A percentile compares a stretch with the other conserved stretches of the same genome.
phyloP scores from a whole-genome alignment of 2,113 vertebrate species.

The Gambusia holbrooki region DNA sequence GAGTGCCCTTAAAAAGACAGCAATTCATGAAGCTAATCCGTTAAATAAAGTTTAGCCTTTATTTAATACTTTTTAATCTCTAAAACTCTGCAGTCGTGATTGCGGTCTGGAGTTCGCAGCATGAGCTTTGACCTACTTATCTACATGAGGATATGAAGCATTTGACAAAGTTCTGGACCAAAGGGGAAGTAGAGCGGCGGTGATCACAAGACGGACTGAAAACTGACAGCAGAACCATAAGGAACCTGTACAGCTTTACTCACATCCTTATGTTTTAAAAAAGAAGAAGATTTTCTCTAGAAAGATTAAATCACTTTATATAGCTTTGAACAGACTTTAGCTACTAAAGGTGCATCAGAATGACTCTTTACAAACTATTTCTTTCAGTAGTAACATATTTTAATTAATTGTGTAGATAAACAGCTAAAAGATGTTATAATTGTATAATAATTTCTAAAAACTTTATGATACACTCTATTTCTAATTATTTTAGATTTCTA shows the following conservation, averaged over 20 bases:
- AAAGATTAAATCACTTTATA: too few species aligned
- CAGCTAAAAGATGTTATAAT: too few species aligned
- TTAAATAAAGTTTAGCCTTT: background rate
- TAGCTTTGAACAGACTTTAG: too few species aligned
- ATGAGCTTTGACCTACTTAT: conserved; percentile 41
- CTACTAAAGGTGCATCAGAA: background rate
- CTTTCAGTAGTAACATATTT: too few species aligned
- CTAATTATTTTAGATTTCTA: too few species aligned
- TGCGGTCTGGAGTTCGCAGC: conserved; percentile 18
- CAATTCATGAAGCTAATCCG: background rate
- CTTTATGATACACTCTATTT: too few species aligned
- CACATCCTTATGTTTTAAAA: too few species aligned
- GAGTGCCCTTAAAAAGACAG: background rate
- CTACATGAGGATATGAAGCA: background rate
- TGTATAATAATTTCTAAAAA: too few species aligned
- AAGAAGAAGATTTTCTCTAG: too few species aligned
- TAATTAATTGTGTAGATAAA: too few species aligned
- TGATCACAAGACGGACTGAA: conserved; percentile 28
- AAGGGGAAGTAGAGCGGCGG: conserved; percentile 42
- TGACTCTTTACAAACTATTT: too few species aligned
- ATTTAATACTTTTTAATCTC: background rate
- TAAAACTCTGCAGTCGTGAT: background rate
- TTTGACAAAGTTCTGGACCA: conserved; percentile 16
- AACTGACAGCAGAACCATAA: background rate
- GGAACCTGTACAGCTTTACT: too few species aligned